Evolutionary conservation across 2,113 vertebrate genomes (phyloP), one percentile per base, ranked within the genome.

Genomic region (Raja brachyura): DNA sequence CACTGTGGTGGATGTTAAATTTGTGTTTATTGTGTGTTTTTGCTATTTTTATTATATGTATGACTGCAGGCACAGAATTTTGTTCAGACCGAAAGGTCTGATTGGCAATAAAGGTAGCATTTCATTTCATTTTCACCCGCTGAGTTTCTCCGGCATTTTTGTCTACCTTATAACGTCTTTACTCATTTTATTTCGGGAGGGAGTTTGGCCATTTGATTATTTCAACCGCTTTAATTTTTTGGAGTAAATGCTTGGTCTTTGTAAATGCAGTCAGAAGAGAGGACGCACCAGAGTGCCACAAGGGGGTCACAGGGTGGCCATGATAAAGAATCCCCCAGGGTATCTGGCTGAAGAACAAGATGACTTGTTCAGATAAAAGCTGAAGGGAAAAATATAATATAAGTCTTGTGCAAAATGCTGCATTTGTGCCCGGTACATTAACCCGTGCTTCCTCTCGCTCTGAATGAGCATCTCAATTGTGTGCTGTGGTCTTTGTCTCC

Each of bases 391-490:
- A 73, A 74, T 73, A 92, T 74, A 92, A 92, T 92, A 73, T 54
- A 73, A 73, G 90, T 92, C 66, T 74, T 92, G 90, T 92, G 31
- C 90, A 25, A 39, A 73, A 10, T 39, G 22, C 20, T 92, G 66
- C 48, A 92, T 73, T 73, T 92, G 90, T 92, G 68, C 66, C 83
- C 90, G 48, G 33, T 73, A 74, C 90, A 92, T 74, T 73, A 92
- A 18, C 68, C 90, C 33, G 7, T 48, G 39, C 90, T 73, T 92
- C 39, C 68, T 73, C 39, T 68, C 68, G 25, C 13, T 73, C 54
- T 73, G 20, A 31, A 92, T 73, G 66, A 92, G 16, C 90, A 92
- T 92, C 33, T 92, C 90, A 33, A 25, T 92, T 74, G 68, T 92
- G 90, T 48, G 90, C 70, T 39, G 18, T 11, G 66, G 33, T 54